Base-by-base conservation (phyloP, 2,888 invertebrate species). In the Nemoura dubitans region DNA sequence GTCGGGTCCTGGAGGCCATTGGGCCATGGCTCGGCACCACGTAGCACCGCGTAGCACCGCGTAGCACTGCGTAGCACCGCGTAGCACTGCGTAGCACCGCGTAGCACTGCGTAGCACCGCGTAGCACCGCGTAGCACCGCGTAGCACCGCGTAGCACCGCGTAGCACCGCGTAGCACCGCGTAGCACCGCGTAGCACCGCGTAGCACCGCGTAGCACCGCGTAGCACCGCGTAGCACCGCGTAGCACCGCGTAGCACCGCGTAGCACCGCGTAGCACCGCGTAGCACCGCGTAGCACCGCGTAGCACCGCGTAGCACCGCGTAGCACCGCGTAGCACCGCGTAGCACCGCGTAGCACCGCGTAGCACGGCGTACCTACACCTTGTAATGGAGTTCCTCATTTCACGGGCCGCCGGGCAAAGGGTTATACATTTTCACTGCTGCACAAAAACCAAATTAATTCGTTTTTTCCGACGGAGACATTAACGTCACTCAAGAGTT, bases 401-500 rank as follows among this genome's bases (percentile, higher is more conserved):
- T 81, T 81, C 81, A 81, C 30, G 81, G 28, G 5, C 81, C 14
- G 30, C 81, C 27, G 81, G 29, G 2, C 30, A 30, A 81, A 27
- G 29, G n/a, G 81, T 30, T 30, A 21, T 21, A 81, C 81, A 81
- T 29, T 36, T 81, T 78, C 25, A 26, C 10, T 10, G 2, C 5
- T n/a, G 10, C 26, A 30, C 26, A 81, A 81, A 81, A 81, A 81
- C 81, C 14, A 29, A 81, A 81, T 81, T 29, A 81, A 81, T 30
- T n/a, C 81, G 28, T 81, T 30, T 78, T 81, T n/a, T n/a, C 29
- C 81, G n/a, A 27, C 26, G 21, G 27, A 27, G 78, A 29, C 81
- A 81, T 81, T 81, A 30, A 81, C 81, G 81, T 81, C 81, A 81
- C 81, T 81, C 81, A 29, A 29, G 27, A 27, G 29, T 27, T 28